Base-by-base conservation (phyloP, 2,113 vertebrate genomes). In the Rhinogobius similis region DNA sequence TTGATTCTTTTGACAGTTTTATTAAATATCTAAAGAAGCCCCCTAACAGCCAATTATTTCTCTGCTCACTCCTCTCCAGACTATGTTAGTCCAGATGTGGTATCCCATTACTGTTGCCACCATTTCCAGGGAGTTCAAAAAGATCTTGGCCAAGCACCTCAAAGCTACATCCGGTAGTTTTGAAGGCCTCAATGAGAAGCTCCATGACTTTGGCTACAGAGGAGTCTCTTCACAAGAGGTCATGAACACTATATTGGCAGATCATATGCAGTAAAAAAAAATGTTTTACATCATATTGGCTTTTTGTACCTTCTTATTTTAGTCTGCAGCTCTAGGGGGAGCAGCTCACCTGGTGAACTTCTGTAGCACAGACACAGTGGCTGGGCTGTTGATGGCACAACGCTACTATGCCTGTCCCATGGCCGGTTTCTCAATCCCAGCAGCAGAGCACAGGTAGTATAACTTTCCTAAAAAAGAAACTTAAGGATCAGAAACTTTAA, bases 151-250 rank as follows among this genome's bases (percentile, higher is more conserved):
- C 65, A 91, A 89, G 78, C 90, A 93, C 73, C 86, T 94, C 56
- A 91, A 87, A 66, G 88, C 87, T 39, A 93, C 92, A 0, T 90
- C 91, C 0, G 93, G 93, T 27, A 92, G 82, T 69, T 72, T 93
- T 68, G 89, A 93, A 24, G 87, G 90, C 16, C 85, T 94, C 76
- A 91, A 94, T 23, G 79, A 78, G 68, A 92, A 91, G 65, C 85
- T 94, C 58, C 92, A 93, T 6, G 92, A 93, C 79, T 93, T 94
- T 68, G 93, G 92, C 73, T 93, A 93, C 84, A 87, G 92, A 82
- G 93, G 92, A 16, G 92, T 93, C 5, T 94, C 93, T 1, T 93
- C 93, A 12, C 92, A 94, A 62, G 92, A 94, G 92, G 91, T 93
- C 41, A 75, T 71, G 1, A 62, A 21, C 3, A 59, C 11, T 67